These are phyloP conservation scores for Hipparchia semele DNA, from an alignment of 2,888 invertebrate species.

Conservation along the genomic window DNA sequence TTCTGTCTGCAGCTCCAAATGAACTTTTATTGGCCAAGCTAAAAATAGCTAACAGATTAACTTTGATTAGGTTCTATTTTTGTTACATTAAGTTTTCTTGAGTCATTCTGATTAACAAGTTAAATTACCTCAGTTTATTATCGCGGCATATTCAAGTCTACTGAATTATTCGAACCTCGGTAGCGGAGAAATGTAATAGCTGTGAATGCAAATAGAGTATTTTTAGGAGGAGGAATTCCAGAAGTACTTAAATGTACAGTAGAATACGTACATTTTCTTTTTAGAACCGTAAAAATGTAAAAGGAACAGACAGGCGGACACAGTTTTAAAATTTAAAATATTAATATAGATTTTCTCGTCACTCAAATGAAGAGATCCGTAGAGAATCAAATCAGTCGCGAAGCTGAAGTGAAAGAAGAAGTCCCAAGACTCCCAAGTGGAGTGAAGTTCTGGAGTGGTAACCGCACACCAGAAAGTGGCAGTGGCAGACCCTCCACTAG, in stretches of 20 bases:
- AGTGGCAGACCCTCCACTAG: not conserved
- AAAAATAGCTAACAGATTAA: conserved; percentile 18
- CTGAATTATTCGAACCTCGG: not conserved
- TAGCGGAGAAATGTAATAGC: not conserved
- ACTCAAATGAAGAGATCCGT: too few relatives aligned
- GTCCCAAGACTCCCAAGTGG: not conserved
- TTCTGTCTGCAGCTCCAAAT: conserved; percentile 30
- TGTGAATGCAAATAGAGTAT: not conserved
- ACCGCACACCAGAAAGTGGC: not conserved
- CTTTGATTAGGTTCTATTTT: conserved; percentile 14
- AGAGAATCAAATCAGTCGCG: not conserved
- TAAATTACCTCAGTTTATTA: not conserved
- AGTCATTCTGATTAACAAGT: conserved; percentile 6
- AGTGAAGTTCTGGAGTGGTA: not conserved
- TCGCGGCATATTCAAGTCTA: not conserved
- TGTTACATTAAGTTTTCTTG: not conserved
- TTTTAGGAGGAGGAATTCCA: too few relatives aligned
- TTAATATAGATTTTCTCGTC: too few relatives aligned
- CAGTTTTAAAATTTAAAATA: too few relatives aligned
- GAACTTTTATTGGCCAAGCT: conserved; percentile 18
- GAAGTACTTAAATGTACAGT: too few relatives aligned
- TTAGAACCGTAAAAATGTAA: too few relatives aligned
- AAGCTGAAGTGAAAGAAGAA: too few relatives aligned
- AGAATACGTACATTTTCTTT: too few relatives aligned
- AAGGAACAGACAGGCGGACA: too few relatives aligned